phyloP scores from a whole-genome alignment of 2,797 vertebrate genomes.

The Trematomus bernacchii region DNA sequence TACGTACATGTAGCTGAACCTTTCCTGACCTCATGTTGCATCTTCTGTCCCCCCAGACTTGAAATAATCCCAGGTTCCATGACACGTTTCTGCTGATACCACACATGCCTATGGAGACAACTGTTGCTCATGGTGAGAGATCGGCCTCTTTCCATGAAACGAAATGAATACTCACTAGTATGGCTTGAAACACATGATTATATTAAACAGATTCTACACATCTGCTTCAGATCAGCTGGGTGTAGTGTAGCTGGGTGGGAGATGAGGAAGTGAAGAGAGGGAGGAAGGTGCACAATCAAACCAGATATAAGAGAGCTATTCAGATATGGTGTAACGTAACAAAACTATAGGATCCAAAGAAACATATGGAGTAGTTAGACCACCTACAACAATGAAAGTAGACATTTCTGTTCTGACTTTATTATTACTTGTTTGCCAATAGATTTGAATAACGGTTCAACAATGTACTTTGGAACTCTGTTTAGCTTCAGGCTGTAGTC shows the following conservation, averaged over 20 bases:
- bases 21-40: too few relatives aligned
- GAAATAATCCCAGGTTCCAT: too few relatives aligned
- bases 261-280: constrained; percentile 55
- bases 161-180: too few relatives aligned
- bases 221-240: constrained; percentile 42
- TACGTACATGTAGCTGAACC: too few relatives aligned
- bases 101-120: too few relatives aligned
- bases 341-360: not conserved
- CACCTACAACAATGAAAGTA: not conserved
- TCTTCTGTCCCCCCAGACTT: too few relatives aligned
- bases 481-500: not conserved
- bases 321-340: not conserved
- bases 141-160: too few relatives aligned
- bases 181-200: too few relatives aligned
- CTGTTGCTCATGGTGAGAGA: too few relatives aligned
- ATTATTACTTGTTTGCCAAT: not conserved
- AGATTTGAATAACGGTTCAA: not conserved
- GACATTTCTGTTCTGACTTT: not conserved
- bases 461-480: not conserved
- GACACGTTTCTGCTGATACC: too few relatives aligned
- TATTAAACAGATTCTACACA: too few relatives aligned
- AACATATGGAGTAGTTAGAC: not conserved
- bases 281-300: constrained; percentile 8
- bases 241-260: constrained; percentile 29
- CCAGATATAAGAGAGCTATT: not conserved